Base-by-base conservation (phyloP, 2,888 invertebrate species). In the Neria commutata region DNA sequence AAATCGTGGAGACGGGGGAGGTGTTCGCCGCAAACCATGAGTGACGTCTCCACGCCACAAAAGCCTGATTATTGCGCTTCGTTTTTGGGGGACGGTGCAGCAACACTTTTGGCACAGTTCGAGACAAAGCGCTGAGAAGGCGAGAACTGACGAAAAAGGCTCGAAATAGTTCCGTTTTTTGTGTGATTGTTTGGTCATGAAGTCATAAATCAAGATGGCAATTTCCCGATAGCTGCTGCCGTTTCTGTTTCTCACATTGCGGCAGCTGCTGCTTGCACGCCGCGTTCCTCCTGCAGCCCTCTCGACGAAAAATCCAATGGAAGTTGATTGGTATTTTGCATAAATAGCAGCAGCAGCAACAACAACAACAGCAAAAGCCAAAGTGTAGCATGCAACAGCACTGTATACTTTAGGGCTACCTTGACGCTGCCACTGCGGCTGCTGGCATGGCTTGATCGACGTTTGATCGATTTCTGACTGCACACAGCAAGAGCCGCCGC, bases 161-260 rank as follows among this genome's bases (percentile, higher is more conserved):
- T n/a, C n/a, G n/a, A n/a, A 54, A 50, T 57, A 21, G 58, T 48
- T 58, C n/a, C 24, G 33, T 53, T 49, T 62, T 23, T 19, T 24
- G 48, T 62, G 57, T 63, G 66, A 70, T 65, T 67, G 67, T 65
- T 66, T 65, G 66, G 68, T 70, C 70, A 68, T 70, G 70, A 70
- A 70, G 68, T 68, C 68, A 70, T 70, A 70, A 70, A 70, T 70
- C 70, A 70, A 68, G 70, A 70, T 70, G 67, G 62, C 62, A 64
- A 64, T 66, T 58, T 60, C 64, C 62, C 60, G 70, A 70, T 70
- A 67, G 61, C 53, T 54, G 54, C 26, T 23, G 23, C 26, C n/a
- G n/a, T n/a, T n/a, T n/a, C n/a, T n/a, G n/a, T n/a, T n/a, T 19
- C 21, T 46, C 48, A 50, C 53, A n/a, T 6, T 56, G 49, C 52